phyloP scores from a whole-genome alignment of 2,797 vertebrate genomes.

The Smutsia temminckii region DNA sequence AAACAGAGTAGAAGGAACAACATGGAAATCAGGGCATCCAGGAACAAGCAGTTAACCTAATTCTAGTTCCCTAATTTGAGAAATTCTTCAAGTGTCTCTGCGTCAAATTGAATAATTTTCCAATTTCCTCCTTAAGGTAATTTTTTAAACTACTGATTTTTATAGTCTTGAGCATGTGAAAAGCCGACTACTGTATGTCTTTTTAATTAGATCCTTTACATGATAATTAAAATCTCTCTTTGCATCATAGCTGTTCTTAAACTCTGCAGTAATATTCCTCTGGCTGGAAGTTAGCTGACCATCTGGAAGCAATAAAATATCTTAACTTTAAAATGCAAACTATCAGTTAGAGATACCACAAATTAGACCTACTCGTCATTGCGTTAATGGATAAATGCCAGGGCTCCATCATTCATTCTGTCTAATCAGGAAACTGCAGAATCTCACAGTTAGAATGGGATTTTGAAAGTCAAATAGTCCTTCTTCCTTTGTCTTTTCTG shows the following conservation, averaged over 20 bases:
- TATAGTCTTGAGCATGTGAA: conserved; percentile 62
- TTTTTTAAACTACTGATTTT: conserved; percentile 74
- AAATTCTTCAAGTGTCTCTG: background rate
- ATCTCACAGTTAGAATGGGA: conserved; percentile 10
- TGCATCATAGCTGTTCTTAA: conserved; percentile 74
- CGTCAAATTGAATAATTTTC: conserved; percentile 67
- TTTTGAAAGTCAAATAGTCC: conserved; percentile 32
- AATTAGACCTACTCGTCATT: conserved; percentile 64
- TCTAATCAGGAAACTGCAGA: conserved; percentile 31
- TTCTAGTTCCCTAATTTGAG: conserved; percentile 38
- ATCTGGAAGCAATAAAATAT: conserved; percentile 77
- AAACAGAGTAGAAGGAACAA: background rate
- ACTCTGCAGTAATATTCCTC: conserved; percentile 36
- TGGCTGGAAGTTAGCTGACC: conserved; percentile 66
- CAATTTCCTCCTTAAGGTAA: conserved; percentile 69
- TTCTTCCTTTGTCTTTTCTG: background rate
- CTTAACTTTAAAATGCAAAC: conserved; percentile 78
- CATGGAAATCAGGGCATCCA: background rate
- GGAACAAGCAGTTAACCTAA: background rate
- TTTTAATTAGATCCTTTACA: conserved; percentile 70
- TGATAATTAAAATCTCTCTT: conserved; percentile 69
- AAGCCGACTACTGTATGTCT: conserved; percentile 58
- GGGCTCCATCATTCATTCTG: conserved; percentile 60
- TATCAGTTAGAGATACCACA: conserved; percentile 71
- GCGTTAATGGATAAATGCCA: conserved; percentile 60